These are phyloP conservation scores for Alosa alosa DNA, from an alignment of 2,113 vertebrate genomes.

Conservation along the genomic window DNA sequence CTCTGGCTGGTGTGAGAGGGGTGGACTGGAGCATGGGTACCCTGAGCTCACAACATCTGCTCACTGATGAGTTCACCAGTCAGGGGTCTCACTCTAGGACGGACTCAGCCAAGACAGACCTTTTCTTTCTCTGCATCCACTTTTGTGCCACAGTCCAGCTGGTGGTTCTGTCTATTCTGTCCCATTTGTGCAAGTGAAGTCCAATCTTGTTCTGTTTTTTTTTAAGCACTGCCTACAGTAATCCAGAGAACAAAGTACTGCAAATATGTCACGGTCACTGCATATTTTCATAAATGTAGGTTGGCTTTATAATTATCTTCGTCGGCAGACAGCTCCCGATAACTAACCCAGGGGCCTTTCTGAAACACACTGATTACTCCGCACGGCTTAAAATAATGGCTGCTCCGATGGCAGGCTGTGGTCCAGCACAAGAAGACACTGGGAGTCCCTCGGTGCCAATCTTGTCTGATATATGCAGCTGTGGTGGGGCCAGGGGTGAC, in stretches of 20 bases:
- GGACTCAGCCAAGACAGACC: neutral
- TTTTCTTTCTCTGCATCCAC: conserved; percentile 23
- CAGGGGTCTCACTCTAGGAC: neutral
- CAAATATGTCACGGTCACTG: conserved; percentile 13
- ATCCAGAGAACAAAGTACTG: conserved; percentile 16
- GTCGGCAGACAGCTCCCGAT: neutral
- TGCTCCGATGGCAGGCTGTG: neutral
- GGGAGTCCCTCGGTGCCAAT: conserved; percentile 26
- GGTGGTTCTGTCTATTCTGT: neutral
- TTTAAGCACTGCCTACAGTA: neutral
- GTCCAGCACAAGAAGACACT: conserved; percentile 5
- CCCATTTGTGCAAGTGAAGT: neutral
- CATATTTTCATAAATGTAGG: conserved; percentile 12
- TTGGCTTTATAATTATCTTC: conserved; percentile 18
- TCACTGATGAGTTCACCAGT: conserved; percentile 15
- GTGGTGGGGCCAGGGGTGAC: conserved; percentile 23
- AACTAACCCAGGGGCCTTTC: neutral
- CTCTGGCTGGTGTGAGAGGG: too few species aligned
- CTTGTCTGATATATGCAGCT: conserved; percentile 15
- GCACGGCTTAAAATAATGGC: neutral
- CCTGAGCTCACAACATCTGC: conserved; percentile 14
- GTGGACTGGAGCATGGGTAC: conserved; percentile 25
- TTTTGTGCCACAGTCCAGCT: neutral
- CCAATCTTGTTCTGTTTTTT: neutral
- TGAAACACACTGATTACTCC: conserved; percentile 6